Evolutionary conservation across 2,888 invertebrate genomes (phyloP).

Genomic region (Drosophila fulvimacula): DNA sequence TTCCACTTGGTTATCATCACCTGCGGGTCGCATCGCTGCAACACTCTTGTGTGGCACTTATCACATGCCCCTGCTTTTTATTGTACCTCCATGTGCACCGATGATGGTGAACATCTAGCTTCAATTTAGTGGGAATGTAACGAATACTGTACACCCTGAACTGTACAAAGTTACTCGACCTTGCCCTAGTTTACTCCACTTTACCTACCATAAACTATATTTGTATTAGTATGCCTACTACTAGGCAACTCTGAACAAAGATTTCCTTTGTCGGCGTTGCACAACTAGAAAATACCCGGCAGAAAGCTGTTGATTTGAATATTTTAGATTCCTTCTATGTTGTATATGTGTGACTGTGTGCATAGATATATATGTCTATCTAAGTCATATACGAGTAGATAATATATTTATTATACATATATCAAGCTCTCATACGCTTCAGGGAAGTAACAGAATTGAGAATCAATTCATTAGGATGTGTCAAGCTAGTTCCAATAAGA

Average conservation of each 20-base stretch:
- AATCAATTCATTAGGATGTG: no score
- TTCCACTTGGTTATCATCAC: slow-evolving; percentile 12
- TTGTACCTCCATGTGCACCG: not conserved
- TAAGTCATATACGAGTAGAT: not conserved
- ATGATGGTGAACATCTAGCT: slow-evolving; percentile 25
- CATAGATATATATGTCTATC: not conserved
- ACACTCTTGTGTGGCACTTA: slow-evolving; percentile 22
- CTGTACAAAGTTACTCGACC: no score
- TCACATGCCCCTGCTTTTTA: slow-evolving; percentile 3
- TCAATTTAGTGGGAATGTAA: not conserved
- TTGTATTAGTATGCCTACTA: no score
- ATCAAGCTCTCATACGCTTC: not conserved
- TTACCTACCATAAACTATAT: no score
- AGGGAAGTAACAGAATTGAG: no score
- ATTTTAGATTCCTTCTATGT: not conserved
- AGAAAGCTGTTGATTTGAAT: not conserved
- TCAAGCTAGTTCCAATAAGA: no score
- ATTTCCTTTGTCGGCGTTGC: not conserved
- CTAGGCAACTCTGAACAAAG: not conserved
- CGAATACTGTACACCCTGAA: slow-evolving; percentile 2
- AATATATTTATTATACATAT: not conserved
- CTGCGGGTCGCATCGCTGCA: slow-evolving; percentile 17
- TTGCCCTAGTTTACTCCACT: no score
- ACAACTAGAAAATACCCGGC: not conserved
- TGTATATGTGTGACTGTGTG: not conserved